phyloP scores from a whole-genome alignment of 2,113 vertebrate species.

The Gadus chalcogrammus region DNA sequence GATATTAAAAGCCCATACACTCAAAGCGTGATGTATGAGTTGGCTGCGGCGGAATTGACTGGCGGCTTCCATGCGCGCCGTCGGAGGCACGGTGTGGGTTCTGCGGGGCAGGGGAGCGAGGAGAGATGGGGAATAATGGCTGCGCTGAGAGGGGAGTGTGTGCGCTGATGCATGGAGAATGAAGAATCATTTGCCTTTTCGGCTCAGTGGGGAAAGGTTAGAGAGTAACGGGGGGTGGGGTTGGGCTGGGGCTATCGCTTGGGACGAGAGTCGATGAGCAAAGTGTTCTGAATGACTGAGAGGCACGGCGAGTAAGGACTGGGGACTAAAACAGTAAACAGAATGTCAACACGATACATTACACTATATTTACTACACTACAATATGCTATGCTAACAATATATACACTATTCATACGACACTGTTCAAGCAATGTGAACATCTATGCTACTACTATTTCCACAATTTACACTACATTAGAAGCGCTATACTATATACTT shows the following conservation, averaged over 20 bases:
- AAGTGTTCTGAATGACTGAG: not conserved
- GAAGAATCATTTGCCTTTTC: slow-evolving; percentile 62
- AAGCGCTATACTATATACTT: no score
- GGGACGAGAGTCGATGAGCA: slow-evolving; percentile 36
- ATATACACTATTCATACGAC: no score
- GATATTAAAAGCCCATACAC: slow-evolving; percentile 70
- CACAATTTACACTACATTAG: no score
- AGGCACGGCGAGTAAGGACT: no score
- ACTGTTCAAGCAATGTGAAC: no score
- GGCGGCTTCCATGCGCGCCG: slow-evolving; percentile 29
- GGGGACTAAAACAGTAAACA: not conserved
- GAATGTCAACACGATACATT: no score
- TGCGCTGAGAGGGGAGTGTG: slow-evolving; percentile 2
- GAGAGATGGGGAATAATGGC: not conserved
- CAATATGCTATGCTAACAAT: no score
- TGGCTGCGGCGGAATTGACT: slow-evolving; percentile 37
- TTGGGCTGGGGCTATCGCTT: slow-evolving; percentile 51
- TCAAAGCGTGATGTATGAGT: slow-evolving; percentile 61
- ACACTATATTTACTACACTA: no score
- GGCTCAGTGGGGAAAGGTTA: slow-evolving; percentile 58
- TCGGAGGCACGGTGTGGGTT: slow-evolving; percentile 19
- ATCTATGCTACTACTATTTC: no score
- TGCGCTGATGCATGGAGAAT: slow-evolving; percentile 21
- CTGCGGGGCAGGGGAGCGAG: slow-evolving; percentile 14
- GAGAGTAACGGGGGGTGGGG: slow-evolving; percentile 44